These are phyloP conservation scores for Amitus sp. DNA, from an alignment of 2,888 invertebrate genomes.

Conservation along the genomic window DNA sequence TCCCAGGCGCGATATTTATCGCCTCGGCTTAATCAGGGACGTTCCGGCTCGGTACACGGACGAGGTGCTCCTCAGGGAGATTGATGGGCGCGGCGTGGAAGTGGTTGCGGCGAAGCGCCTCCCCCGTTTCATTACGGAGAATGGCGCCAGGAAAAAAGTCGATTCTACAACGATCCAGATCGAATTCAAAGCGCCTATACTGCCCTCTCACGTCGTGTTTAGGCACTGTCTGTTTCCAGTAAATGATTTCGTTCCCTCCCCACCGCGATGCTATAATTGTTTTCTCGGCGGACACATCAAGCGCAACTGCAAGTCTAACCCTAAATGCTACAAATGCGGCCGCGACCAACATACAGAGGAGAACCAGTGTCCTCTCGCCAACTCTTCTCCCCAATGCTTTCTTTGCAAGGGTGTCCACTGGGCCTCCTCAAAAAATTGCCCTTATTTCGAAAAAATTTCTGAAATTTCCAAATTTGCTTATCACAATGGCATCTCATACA, in stretches of 20 bases:
- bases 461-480: background rate
- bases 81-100: background rate
- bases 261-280: background rate
- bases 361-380: background rate
- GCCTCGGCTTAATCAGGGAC: background rate
- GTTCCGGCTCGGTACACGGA: background rate
- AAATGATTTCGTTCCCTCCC: background rate
- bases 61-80: background rate
- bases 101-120: background rate
- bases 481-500: background rate
- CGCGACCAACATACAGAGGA: background rate
- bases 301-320: background rate
- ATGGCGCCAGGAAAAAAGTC: background rate
- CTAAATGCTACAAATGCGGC: background rate
- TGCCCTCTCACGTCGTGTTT: background rate
- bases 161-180: background rate
- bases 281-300: background rate
- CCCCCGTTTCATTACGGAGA: background rate
- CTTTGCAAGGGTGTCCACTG: background rate
- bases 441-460: background rate
- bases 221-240: background rate
- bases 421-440: constrained; percentile 2
- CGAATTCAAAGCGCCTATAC: background rate
- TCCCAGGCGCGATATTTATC: too few species aligned
- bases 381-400: background rate